Evolutionary conservation across 2,888 invertebrate genomes (phyloP).

Genomic region (Nasonovia ribisnigri): DNA sequence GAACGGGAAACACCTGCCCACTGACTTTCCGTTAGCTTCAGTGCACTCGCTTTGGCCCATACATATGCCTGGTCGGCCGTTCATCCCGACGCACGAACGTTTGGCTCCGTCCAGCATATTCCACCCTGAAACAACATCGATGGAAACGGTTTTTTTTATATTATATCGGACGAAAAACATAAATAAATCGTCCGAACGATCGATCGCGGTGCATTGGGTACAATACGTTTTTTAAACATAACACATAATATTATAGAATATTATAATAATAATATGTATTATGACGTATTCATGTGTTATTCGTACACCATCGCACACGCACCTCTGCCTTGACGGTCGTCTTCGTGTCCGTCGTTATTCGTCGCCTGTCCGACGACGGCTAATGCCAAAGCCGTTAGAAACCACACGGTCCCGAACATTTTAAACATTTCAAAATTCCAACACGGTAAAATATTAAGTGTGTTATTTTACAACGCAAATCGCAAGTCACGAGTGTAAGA

Average conservation of each 20-base stretch:
- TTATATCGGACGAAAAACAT: not conserved
- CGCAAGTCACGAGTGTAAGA: not conserved
- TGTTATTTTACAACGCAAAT: not conserved
- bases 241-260: not conserved
- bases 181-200: not conserved
- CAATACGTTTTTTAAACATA: not conserved
- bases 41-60: constrained; percentile 37
- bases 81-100: constrained; percentile 42
- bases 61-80: constrained; percentile 38
- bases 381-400: not conserved
- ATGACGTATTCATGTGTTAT: not conserved
- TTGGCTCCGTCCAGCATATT: constrained; percentile 33
- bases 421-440: not conserved
- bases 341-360: not conserved
- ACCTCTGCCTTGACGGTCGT: constrained; percentile 39
- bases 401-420: not conserved
- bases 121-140: constrained; percentile 32
- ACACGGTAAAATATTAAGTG: not conserved
- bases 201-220: not conserved
- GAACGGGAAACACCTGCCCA: constrained; percentile 59
- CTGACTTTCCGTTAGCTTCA: constrained; percentile 46
- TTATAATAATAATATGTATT: no score
- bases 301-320: not conserved
- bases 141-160: not conserved
- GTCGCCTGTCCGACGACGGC: not conserved